Evolutionary conservation across 2,888 invertebrate genomes (phyloP), one percentile per base, ranked within the genome.

Genomic region (Artemia sp.): DNA sequence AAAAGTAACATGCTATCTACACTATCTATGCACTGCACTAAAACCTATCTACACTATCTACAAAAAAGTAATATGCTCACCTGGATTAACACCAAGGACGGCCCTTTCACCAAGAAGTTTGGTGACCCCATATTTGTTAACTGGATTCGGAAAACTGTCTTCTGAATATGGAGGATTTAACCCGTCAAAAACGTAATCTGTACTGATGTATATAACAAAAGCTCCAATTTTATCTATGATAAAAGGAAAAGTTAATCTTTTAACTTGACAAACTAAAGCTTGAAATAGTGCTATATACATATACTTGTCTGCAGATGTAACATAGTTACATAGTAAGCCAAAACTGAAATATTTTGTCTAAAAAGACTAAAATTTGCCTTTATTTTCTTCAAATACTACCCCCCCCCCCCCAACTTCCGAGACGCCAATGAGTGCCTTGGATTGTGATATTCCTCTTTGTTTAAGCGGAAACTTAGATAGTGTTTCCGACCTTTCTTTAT

Each of bases 171-270:
- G 82, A 52, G 82, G 79, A 66, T 74, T 75, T 10, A 74, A 77
- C 1, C 82, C 82, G 77, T 82, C 81, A 77, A 82, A 82, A 5
- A 82, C 82, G 75, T 82, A 83, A 73, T 82, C 82, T 68, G 82
- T 81, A 73, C 82, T 82, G 66, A 82, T 80, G 74, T 79, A 82
- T 8, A 82, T 71, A 8, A 82, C 74, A 70, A 77, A 77, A 10
- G 78, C 77, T 69, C 76, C 76, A 52, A 73, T 64, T 68, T 73
- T 69, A 66, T 71, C 77, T 77, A 72, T 66, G 72, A 72, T 67
- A 38, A 19, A 67, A 51, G 68, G 12, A 24, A 66, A 58, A 24
- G 50, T 51, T n/a, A 12, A 14, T 53, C 58, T n/a, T n/a, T 53
- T 14, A 53, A 53, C 14, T 53, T 14, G 58, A 38, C 19, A 38